phyloP scores from a whole-genome alignment of 2,113 vertebrate species.

The Chrysemys picta region DNA sequence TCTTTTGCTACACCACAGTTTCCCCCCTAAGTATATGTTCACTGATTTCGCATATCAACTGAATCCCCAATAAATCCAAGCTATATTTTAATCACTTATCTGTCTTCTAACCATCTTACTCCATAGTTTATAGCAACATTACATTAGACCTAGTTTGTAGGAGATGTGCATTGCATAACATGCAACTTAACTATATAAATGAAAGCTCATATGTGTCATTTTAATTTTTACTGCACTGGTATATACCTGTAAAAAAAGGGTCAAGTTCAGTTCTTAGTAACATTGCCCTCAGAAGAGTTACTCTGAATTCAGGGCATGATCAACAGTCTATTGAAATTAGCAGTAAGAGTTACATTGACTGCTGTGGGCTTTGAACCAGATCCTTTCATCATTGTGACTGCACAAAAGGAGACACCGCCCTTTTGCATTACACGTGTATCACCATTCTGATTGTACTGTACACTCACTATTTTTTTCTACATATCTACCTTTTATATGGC shows the following conservation, averaged over 20 bases:
- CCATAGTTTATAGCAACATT: conserved; percentile 47
- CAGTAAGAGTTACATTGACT: background rate
- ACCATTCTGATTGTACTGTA: background rate
- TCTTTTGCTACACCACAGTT: conserved; percentile 62
- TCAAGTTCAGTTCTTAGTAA: background rate
- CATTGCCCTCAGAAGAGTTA: background rate
- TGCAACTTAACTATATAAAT: background rate
- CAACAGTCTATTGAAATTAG: background rate
- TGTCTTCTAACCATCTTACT: conserved; percentile 47
- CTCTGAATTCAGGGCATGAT: background rate
- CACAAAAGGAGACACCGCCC: background rate
- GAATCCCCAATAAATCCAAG: conserved; percentile 67
- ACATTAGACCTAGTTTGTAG: conserved; percentile 36
- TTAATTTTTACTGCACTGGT: background rate
- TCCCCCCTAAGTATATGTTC: conserved; percentile 68
- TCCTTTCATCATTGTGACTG: background rate
- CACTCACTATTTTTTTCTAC: background rate
- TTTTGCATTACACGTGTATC: background rate
- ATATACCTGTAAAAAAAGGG: background rate
- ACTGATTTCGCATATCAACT: conserved; percentile 70
- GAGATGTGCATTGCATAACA: background rate
- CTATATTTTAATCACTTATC: conserved; percentile 47
- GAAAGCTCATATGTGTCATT: background rate
- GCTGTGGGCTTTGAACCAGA: background rate
- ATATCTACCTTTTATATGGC: background rate